These are phyloP conservation scores for Ursus arctos DNA, from an alignment of 2,113 vertebrate genomes.

Conservation along the genomic window DNA sequence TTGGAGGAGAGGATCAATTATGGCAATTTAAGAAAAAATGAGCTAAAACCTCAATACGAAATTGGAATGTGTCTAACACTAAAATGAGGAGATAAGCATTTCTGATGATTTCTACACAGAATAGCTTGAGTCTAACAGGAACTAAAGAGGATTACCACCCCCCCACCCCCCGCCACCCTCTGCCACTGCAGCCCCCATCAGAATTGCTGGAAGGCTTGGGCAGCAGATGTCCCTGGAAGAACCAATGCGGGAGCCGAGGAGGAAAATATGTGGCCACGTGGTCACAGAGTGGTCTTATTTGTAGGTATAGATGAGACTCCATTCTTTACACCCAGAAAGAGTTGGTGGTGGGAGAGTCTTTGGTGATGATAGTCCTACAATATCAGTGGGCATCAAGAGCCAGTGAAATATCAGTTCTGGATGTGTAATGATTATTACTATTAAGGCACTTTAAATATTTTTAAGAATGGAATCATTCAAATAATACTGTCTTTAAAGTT, in stretches of 20 bases:
- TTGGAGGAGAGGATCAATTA: background rate
- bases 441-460: background rate
- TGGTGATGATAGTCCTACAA: background rate
- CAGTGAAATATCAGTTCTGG: background rate
- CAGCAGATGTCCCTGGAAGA: background rate
- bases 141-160: background rate
- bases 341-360: background rate
- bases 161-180: too few species aligned
- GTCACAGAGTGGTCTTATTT: background rate
- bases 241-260: background rate
- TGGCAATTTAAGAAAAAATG: background rate
- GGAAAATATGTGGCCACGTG: background rate
- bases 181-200: background rate
- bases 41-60: background rate
- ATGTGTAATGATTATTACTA: background rate
- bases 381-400: background rate
- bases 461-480: conserved; percentile 8
- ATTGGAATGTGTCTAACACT: background rate
- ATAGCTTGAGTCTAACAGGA: background rate
- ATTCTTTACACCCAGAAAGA: background rate
- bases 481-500: conserved; percentile 6
- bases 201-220: background rate
- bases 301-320: background rate
- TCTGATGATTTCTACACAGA: background rate
- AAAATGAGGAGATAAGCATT: background rate